These are phyloP conservation scores for Agonopterix heracliana DNA, from an alignment of 2,888 invertebrate species.

Conservation along the genomic window DNA sequence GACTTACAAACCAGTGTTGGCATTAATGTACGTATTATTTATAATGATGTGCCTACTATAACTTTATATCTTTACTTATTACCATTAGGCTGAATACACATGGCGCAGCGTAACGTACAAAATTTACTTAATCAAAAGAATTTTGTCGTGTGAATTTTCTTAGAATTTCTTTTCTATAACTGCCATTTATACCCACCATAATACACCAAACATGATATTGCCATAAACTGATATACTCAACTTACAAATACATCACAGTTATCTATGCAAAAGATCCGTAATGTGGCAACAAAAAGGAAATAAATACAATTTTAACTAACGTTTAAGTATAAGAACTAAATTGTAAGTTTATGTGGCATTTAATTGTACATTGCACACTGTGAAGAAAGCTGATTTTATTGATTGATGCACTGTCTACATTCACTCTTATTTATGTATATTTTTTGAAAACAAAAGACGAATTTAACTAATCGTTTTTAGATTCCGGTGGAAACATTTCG, in stretches of 20 bases:
- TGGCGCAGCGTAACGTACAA: too few relatives aligned
- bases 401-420: slow-evolving; percentile 1
- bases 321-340: slow-evolving; percentile 4
- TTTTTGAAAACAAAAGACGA: too few relatives aligned
- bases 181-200: not conserved
- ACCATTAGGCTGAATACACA: too few relatives aligned
- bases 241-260: slow-evolving; percentile 35
- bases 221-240: slow-evolving; percentile 18
- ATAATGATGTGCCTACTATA: too few relatives aligned
- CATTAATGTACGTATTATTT: too few relatives aligned
- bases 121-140: too few relatives aligned
- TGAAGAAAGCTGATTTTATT: not conserved
- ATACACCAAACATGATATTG: slow-evolving; percentile 4
- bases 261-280: slow-evolving; percentile 22
- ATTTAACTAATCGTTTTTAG: too few relatives aligned
- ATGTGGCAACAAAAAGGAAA: slow-evolving; percentile 10
- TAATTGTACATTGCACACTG: slow-evolving; percentile 3
- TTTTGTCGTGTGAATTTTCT: too few relatives aligned
- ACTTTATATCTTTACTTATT: too few relatives aligned
- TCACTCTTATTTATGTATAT: not conserved
- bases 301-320: slow-evolving; percentile 3
- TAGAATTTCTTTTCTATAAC: too few relatives aligned
- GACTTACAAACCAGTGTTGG: not conserved
- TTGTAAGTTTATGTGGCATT: not conserved
- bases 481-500: slow-evolving; percentile 4